Base-by-base conservation (phyloP, 30 jellyfish, hydroid and myxozoan genomes). In the Hydractinia echinata region DNA sequence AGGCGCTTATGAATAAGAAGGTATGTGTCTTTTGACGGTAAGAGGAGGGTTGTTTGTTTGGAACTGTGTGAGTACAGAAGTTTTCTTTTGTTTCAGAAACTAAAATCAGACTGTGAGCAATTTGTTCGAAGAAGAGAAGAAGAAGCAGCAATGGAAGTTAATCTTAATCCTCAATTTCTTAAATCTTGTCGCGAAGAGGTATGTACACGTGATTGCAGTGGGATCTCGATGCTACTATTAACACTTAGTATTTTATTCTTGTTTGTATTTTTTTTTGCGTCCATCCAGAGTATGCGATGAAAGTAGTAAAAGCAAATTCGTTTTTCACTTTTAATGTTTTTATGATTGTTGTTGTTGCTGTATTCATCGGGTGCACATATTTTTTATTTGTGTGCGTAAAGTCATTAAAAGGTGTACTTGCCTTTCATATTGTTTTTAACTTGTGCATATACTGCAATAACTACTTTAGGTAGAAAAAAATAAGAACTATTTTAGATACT, bases 131-230 rank as follows among this genome's bases (percentile, higher is more conserved):
- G 72, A 78, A 69, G 97, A 56, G 91, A 86, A 61, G 95, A 82
- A 61, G 97, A 91, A 61, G 89, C 97, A 5, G 97, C 97, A 15
- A 30, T 83, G 72, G 94, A 86, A 55, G 80, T 44, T 52, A 83
- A 89, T 7, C 89, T 93, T 11, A 93, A 93, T 55, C 96, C 96
- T 1, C 96, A 79, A 53, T 80, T 93, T 16, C 81, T 83, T 14
- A 83, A 80, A 7, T 86, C 87, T 8, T 93, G 99, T 85, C 76
- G 66, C 8, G 86, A 85, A 19, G 96, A 93, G 84, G 96, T 93
- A 48, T 51, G 61, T 11, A 30, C 44, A 2, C 44, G 44, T 30
- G 44, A 30, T 30, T 30, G 44, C 44, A 30, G 44, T 30, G 2
- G 44, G 44, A 30, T 30, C 2, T 30, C 44, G 44, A 30, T 30